Base-by-base conservation (phyloP, 2,888 invertebrate species). In the Creontiades dilutus region DNA sequence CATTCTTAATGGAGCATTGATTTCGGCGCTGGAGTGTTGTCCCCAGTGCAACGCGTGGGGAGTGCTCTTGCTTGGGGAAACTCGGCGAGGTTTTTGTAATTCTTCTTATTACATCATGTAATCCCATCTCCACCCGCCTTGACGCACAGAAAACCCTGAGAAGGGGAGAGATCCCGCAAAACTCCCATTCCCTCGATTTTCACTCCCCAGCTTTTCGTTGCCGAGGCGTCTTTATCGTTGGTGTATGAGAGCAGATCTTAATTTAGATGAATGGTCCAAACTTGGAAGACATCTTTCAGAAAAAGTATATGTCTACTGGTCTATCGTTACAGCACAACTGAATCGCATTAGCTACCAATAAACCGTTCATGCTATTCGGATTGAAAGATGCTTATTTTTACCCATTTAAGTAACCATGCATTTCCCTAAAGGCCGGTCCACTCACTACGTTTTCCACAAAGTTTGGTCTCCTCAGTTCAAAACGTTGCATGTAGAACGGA, bases 1-100 rank as follows among this genome's bases (percentile, higher is more conserved):
- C 47, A 11, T 47, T 86, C 75, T 75, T 86, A 68, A 86, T 88
- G 88, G 80, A 78, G 88, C 88, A 88, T 88, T 88, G 88, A 88
- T 88, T 88, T 88, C 55, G 13, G 78, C 5, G 68, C 28, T 13
- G 86, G 46, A 47, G 48, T 48, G 78, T 52, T 28, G 46, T n/a
- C 23, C 75, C 47, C 61, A 19, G n/a, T 68, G 28, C 86, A 47
- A 23, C 46, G 23, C 12, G 48, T 27, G 48, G 19, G 48, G 87
- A 61, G 76, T 27, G 48, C 14, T 28, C 13, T 23, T 84, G 52
- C 52, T 27, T 28, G 55, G 46, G 48, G 82, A 19, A 48, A 48
- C 46, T 78, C n/a, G 76, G 52, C 61, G 28, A 28, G 68, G 68
- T 68, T 68, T 68, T 85, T 85, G 57, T 85, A 85, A 85, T 85